phyloP scores from a whole-genome alignment of 2,888 invertebrate species.

The Hydrotaea diabolus region DNA sequence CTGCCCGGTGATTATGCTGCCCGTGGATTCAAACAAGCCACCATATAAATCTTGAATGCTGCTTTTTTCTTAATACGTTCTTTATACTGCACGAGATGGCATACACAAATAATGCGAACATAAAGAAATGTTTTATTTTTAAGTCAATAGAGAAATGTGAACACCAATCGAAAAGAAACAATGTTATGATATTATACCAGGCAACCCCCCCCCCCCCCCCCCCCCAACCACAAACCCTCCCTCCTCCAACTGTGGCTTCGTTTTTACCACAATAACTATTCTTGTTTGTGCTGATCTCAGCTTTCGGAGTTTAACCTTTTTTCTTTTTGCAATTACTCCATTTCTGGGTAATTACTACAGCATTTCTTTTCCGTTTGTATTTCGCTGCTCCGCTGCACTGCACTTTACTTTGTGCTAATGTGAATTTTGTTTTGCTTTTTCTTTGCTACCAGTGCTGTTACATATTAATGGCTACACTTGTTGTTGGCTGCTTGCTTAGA shows the following conservation, averaged over 20 bases:
- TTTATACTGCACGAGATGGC: constrained; percentile 34
- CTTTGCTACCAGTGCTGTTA: constrained; percentile 32
- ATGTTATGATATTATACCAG: neutral
- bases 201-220: too few relatives aligned
- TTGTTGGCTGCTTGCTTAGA: constrained; percentile 31
- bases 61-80: constrained; percentile 48
- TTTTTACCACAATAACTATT: neutral
- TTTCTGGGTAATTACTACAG: constrained; percentile 62
- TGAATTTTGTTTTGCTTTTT: constrained; percentile 46
- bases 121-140: constrained; percentile 42
- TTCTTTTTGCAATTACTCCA: constrained; percentile 43
- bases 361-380: constrained; percentile 40
- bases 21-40: constrained; percentile 86
- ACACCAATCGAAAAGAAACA: constrained; percentile 27
- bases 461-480: constrained; percentile 31
- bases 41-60: constrained; percentile 70
- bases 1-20: constrained; percentile 86
- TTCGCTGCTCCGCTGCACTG: constrained; percentile 14
- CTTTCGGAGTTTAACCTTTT: constrained; percentile 38
- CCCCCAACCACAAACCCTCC: neutral
- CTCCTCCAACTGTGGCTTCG: neutral
- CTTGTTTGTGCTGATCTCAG: constrained; percentile 37
- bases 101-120: constrained; percentile 51
- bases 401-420: constrained; percentile 11
- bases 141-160: constrained; percentile 44